Percentiles rank a stretch among this genome's conserved stretches.
phyloP scores from a whole-genome alignment of 2,113 vertebrate genomes.

The Strigops habroptila region DNA sequence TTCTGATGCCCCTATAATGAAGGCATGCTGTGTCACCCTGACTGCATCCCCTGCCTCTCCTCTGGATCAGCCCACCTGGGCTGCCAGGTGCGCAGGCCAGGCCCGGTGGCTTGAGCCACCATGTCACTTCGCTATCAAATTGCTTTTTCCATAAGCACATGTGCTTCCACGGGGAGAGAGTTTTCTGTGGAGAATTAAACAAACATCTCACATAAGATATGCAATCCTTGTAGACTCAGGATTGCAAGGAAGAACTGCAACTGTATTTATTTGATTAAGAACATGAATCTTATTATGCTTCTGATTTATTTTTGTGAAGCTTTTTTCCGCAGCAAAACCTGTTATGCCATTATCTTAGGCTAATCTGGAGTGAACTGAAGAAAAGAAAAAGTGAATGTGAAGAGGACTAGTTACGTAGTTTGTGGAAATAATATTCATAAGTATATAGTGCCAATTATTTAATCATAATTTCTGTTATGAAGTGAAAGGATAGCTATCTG shows the following conservation, averaged over 20 bases:
- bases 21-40: neutral
- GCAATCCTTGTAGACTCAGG: neutral
- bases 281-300: neutral
- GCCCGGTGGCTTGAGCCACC: neutral
- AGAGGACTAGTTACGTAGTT: neutral
- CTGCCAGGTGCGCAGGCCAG: neutral
- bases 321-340: neutral
- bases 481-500: neutral
- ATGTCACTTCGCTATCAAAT: neutral
- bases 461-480: neutral
- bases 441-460: neutral
- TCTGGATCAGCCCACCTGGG: neutral
- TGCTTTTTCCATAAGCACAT: accelerated
- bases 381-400: neutral
- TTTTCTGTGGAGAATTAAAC: neutral
- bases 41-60: neutral
- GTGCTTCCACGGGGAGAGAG: neutral
- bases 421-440: neutral
- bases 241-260: neutral
- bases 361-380: neutral
- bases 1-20: neutral
- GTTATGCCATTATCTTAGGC: neutral
- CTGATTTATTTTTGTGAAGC: neutral
- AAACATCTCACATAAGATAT: neutral
- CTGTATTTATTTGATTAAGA: neutral